Percentiles rank a stretch among this genome's conserved stretches.
Evolutionary conservation across 2,797 vertebrate species (phyloP).

Genomic region (Acanthornis magna): DNA sequence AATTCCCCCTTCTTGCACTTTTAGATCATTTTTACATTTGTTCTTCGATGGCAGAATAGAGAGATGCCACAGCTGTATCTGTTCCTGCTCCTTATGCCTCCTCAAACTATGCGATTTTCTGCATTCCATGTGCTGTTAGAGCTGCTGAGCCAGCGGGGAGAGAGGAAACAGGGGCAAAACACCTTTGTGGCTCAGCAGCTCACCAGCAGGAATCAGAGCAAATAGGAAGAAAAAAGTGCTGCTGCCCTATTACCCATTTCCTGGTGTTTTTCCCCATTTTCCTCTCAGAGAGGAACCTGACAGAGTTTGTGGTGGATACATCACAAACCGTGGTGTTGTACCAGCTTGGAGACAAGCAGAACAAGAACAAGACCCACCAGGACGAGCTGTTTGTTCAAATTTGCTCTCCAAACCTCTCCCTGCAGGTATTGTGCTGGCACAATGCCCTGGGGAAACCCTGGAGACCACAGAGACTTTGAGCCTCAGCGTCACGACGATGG

Average conservation of each 20-base stretch:
- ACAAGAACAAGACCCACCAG: not conserved
- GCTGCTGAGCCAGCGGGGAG: not conserved
- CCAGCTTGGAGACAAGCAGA: not conserved
- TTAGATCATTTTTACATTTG: not conserved
- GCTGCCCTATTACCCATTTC: not conserved
- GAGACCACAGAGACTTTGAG: constrained; percentile 96
- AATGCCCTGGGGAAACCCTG: constrained; percentile 99
- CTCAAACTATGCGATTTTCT: not conserved
- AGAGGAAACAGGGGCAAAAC: not conserved
- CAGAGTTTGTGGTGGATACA: not conserved
- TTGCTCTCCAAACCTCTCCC: not conserved
- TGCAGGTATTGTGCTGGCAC: constrained; percentile 97
- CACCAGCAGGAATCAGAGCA: not conserved
- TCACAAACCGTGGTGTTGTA: not conserved
- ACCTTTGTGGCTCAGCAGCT: not conserved
- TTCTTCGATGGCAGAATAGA: not conserved
- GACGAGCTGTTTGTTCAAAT: not conserved
- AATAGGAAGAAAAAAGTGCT: not conserved
- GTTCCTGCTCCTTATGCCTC: not conserved
- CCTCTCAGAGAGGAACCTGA: not conserved
- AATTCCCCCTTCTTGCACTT: not conserved
- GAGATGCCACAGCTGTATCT: not conserved
- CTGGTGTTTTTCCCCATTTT: not conserved
- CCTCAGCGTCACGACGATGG: constrained; percentile 98
- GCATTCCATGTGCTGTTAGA: not conserved